Evolutionary conservation across 2,797 vertebrate genomes (phyloP).

Genomic region (Brachymystax lenok): DNA sequence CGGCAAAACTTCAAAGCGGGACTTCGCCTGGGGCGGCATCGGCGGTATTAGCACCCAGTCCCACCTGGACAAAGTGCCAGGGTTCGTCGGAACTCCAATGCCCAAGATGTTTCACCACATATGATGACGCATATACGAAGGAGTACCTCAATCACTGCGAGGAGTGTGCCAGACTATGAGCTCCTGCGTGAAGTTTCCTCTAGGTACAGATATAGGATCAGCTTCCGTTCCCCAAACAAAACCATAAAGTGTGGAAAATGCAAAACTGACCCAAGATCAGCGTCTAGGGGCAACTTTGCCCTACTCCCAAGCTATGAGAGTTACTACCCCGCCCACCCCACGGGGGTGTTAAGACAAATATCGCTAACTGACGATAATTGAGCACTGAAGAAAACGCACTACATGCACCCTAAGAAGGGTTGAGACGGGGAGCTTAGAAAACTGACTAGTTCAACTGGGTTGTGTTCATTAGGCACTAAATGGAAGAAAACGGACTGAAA

Average conservation of each 20-base stretch:
- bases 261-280: not conserved
- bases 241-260: not conserved
- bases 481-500: not conserved
- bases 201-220: conserved; percentile 3
- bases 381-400: conserved; percentile 69
- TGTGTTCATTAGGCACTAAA: not conserved
- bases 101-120: conserved; percentile 82
- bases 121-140: conserved; percentile 75
- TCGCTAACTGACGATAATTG: conserved; percentile 43
- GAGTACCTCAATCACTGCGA: conserved; percentile 87
- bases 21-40: conserved; percentile 44
- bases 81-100: conserved; percentile 84
- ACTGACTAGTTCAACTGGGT: conserved; percentile 13
- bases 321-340: not conserved
- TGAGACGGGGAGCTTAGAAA: not conserved
- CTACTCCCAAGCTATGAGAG: not conserved
- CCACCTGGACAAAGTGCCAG: conserved; percentile 11
- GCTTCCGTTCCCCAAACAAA: not conserved
- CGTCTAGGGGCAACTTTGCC: not conserved
- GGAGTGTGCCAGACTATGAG: conserved; percentile 81
- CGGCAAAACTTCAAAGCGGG: conserved; percentile 34
- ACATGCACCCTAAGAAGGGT: conserved; percentile 39
- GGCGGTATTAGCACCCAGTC: conserved; percentile 9
- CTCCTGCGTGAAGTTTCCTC: not conserved
- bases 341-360: conserved; percentile 22